phyloP scores from a whole-genome alignment of 1,140 invertebrate species.

The Paraescarpia echinospica region DNA sequence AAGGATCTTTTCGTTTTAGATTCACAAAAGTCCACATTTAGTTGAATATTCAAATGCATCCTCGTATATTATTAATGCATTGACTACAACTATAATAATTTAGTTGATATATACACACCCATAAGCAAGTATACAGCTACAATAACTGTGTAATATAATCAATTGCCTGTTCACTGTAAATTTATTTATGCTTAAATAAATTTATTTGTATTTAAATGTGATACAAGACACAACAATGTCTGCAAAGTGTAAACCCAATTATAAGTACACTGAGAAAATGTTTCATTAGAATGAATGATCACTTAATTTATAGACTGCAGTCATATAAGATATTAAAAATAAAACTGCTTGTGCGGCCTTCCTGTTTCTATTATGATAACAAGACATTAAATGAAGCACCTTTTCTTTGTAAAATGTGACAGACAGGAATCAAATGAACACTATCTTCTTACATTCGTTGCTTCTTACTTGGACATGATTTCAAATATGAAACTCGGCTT shows the following conservation, averaged over 20 bases:
- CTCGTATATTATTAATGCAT: not conserved
- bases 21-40: not conserved
- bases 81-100: not conserved
- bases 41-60: not conserved
- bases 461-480: too few species aligned
- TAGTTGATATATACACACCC: not conserved
- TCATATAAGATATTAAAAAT: not conserved
- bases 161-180: not conserved
- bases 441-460: too few species aligned
- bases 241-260: not conserved
- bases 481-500: too few species aligned
- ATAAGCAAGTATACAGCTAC: not conserved
- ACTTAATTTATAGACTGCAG: not conserved
- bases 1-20: not conserved
- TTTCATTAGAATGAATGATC: not conserved
- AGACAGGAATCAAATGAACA: too few species aligned
- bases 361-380: too few species aligned
- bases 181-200: not conserved
- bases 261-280: not conserved
- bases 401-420: too few species aligned
- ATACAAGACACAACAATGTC: not conserved
- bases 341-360: not conserved
- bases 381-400: too few species aligned
- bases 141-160: not conserved
- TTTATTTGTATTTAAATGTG: not conserved